These are phyloP conservation scores for Hydrozoanthus gracilis DNA, from an alignment of 92 coral and sea anemone species.

Conservation along the genomic window DNA sequence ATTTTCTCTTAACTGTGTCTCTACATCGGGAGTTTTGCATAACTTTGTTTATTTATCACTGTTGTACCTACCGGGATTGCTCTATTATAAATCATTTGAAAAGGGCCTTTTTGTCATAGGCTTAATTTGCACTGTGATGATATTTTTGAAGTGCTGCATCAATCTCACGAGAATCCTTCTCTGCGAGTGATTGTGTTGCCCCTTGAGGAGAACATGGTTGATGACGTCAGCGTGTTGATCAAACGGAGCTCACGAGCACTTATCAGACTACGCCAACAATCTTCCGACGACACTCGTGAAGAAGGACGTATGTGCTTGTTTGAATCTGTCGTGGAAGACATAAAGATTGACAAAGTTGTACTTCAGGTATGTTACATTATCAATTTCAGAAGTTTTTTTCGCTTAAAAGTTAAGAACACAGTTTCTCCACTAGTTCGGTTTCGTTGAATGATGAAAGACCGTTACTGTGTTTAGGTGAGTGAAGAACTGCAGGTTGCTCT, in stretches of 20 bases:
- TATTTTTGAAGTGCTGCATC: conserved; percentile 61
- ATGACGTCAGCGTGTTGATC: conserved; percentile 83
- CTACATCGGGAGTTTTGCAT: too few relatives aligned
- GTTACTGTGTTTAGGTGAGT: conserved; percentile 62
- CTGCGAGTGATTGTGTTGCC: conserved; percentile 72
- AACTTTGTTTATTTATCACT: too few relatives aligned
- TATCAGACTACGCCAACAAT: conserved; percentile 63
- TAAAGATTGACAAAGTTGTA: conserved; percentile 65
- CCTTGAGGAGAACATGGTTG: conserved; percentile 70
- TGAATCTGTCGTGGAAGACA: conserved; percentile 85
- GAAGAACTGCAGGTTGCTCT: conserved; percentile 61
- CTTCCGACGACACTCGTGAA: conserved; percentile 39
- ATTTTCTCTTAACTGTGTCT: too few relatives aligned
- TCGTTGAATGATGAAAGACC: background rate
- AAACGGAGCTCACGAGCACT: conserved; percentile 80
- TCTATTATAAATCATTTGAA: too few relatives aligned
- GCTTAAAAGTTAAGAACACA: too few relatives aligned
- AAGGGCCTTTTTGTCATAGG: conserved; percentile 47
- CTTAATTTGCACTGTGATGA: conserved; percentile 84
- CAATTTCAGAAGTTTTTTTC: background rate
- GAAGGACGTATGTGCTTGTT: conserved; percentile 53
- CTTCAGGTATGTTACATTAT: conserved; percentile 56
- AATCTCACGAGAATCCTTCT: conserved; percentile 57
- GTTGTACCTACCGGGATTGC: background rate
- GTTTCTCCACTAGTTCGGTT: too few relatives aligned